Base-by-base conservation (phyloP, 2,797 vertebrate genomes). In the Dryobates pubescens region DNA sequence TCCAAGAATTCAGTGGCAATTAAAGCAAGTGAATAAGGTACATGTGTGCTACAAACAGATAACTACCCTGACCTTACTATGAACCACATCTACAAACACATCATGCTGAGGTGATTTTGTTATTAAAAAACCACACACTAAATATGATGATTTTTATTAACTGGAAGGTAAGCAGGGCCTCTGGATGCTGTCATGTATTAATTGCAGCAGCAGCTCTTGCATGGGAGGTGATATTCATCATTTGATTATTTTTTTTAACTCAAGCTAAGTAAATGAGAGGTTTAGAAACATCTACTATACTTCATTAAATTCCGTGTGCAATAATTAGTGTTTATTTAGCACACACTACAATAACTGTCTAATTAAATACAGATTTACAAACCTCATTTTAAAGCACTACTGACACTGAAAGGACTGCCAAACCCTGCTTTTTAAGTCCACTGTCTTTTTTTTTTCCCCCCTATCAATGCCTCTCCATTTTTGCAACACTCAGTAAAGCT, bases 301-400 rank as follows among this genome's bases (percentile, higher is more conserved):
- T 76, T 92, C 73, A 83, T 57, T 91, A 92, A 93, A 95, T 76
- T 71, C 74, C 49, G 82, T 82, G 80, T 88, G 94, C 88, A 88
- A 92, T 92, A 94, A 93, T 94, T 58, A 29, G 38, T 32, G 59
- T 89, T 94, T 92, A 57, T 86, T 95, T 91, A 89, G 70, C 51
- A 81, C 58, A 32, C 59, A 76, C 78, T 79, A 86, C 51, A 82
- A 54, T 69, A 75, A 56, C 64, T 76, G 68, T 38, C 68, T 77
- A 90, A 91, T 92, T 88, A 94, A 82, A 90, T 64, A 51, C 7
- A 88, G 86, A 91, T 94, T 85, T 79, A 43, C 76, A 89, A 82
- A 89, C 88, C 51, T 93, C 88, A 91, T 95, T 92, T 94, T 88
- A 86, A 95, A 84, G 63, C 22, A 57, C 45, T 72, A 58, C 41